Conservation (phyloP, 2,888 invertebrate species). For the Drosophila barbarae region DNA sequence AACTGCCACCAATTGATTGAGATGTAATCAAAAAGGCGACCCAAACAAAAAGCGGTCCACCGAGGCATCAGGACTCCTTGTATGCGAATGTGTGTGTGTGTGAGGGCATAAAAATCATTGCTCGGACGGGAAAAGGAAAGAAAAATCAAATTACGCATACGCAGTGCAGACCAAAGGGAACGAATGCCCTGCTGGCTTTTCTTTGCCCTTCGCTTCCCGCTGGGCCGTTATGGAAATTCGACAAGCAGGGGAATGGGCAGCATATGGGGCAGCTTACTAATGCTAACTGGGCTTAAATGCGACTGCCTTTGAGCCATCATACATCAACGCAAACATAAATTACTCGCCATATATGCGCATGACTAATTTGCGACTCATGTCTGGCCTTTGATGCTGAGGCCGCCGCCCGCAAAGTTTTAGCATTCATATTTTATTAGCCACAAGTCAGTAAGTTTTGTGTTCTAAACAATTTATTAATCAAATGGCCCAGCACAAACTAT, state of each 20-base stretch:
- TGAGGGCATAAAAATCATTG: slow-evolving; percentile 60
- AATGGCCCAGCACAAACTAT: slow-evolving; percentile 43
- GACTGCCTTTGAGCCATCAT: slow-evolving; percentile 40
- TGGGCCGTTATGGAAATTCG: slow-evolving; percentile 37
- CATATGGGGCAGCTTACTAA: slow-evolving; percentile 62
- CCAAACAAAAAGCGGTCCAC: slow-evolving; percentile 31
- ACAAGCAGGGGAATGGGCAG: slow-evolving; percentile 13
- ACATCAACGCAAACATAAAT: slow-evolving; percentile 65
- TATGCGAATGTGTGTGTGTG: slow-evolving; percentile 43
- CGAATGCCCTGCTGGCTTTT: slow-evolving; percentile 24
- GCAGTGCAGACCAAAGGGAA: slow-evolving; percentile 36
- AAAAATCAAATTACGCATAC: slow-evolving; percentile 58
- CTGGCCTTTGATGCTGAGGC: slow-evolving; percentile 57
- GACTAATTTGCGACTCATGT: slow-evolving; percentile 63
- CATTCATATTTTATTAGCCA: slow-evolving; percentile 71
- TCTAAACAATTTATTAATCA: slow-evolving; percentile 75
- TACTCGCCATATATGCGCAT: slow-evolving; percentile 64
- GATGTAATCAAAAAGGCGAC: slow-evolving; percentile 69
- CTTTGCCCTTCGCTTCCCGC: not conserved
- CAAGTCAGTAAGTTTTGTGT: slow-evolving; percentile 69
- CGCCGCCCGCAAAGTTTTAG: slow-evolving; percentile 57
- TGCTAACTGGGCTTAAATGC: slow-evolving; percentile 65
- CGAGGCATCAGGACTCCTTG: slow-evolving; percentile 1
- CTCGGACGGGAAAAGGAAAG: slow-evolving; percentile 34
- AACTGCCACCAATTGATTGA: slow-evolving; percentile 75